Conservation (phyloP, 2,797 vertebrate species). For the Pantherophis alleghaniensis region DNA sequence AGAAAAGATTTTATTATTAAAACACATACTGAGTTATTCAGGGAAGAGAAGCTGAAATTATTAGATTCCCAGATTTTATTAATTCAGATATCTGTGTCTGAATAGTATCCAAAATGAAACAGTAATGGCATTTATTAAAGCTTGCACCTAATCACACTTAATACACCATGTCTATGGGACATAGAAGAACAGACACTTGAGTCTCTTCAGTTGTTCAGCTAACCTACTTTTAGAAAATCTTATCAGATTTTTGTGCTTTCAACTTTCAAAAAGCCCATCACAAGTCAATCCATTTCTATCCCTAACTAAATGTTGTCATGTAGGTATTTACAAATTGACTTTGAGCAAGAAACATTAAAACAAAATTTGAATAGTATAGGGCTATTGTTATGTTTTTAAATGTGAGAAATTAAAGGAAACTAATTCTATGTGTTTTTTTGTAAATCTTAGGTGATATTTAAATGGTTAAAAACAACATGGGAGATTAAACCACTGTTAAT, state of each 20-base stretch:
- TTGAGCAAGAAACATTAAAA: neutral
- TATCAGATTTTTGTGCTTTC: neutral
- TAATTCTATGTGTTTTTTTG: neutral
- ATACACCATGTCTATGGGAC: neutral
- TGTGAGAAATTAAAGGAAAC: neutral
- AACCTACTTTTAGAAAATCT: neutral
- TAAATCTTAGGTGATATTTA: neutral
- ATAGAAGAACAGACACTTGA: neutral
- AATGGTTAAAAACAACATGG: neutral
- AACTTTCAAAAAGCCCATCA: neutral
- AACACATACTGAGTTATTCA: neutral
- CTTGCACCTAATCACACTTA: neutral
- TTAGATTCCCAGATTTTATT: neutral
- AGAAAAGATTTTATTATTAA: neutral
- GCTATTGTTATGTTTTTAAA: neutral
- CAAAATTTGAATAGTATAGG: neutral
- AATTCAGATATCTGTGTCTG: neutral
- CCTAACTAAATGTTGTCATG: neutral
- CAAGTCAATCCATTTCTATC: neutral
- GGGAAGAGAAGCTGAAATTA: neutral
- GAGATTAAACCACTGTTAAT: slow-evolving; percentile 1
- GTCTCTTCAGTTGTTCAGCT: neutral
- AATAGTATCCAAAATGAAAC: neutral
- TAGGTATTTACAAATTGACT: neutral
- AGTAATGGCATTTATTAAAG: neutral